Conservation (phyloP, 2,888 invertebrate genomes). For the Perithous albicinctus region DNA sequence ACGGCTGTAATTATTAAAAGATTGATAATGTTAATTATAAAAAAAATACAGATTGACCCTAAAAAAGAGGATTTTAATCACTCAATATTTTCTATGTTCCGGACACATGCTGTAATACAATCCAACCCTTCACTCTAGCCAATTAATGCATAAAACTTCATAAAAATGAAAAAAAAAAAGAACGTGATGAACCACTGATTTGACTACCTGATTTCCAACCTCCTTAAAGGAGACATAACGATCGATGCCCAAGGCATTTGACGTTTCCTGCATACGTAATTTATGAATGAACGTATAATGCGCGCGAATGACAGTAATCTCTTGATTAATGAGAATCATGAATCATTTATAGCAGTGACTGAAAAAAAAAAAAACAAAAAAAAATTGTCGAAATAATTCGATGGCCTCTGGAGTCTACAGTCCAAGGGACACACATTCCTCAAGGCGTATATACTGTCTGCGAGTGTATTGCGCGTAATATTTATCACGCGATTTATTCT, state of each 20-base stretch:
- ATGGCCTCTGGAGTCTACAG: constrained; percentile 13
- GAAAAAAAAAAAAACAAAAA: constrained; percentile 10
- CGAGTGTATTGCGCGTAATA: constrained; percentile 54
- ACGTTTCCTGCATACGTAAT: constrained; percentile 28
- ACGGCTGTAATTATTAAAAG: too few species aligned
- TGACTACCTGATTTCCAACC: too few species aligned
- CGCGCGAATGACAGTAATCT: constrained; percentile 55
- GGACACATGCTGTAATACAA: too few species aligned
- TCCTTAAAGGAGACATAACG: constrained; percentile 7
- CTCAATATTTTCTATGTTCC: too few species aligned
- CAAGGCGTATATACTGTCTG: neutral
- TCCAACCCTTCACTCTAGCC: too few species aligned
- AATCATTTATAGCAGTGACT: neutral
- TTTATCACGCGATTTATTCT: constrained; percentile 64
- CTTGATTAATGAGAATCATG: constrained; percentile 57
- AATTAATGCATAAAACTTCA: too few species aligned
- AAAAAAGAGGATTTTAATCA: too few species aligned
- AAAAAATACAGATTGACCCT: too few species aligned
- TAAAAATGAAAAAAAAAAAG: too few species aligned
- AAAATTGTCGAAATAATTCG: constrained; percentile 43
- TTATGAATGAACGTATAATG: constrained; percentile 43
- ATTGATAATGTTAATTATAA: too few species aligned
- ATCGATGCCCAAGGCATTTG: constrained; percentile 51
- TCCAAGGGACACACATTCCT: constrained; percentile 18
- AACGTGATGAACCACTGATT: too few species aligned